phyloP scores from a whole-genome alignment of 2,113 vertebrate species.

The Pelmatolapia mariae region DNA sequence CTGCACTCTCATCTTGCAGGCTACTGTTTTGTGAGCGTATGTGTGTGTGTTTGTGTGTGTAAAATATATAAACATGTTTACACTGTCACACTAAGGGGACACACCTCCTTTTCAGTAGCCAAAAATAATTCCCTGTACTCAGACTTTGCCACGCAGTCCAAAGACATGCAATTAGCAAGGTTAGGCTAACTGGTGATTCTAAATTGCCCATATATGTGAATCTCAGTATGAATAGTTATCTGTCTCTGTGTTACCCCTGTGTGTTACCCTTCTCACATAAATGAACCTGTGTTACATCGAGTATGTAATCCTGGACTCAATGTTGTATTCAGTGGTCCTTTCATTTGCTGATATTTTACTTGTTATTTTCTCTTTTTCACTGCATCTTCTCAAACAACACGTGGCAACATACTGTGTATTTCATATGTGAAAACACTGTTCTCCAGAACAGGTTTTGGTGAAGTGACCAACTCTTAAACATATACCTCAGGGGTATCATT shows the following conservation, averaged over 20 bases:
- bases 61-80: neutral
- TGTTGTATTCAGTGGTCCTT: neutral
- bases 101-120: neutral
- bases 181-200: neutral
- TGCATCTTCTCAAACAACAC: neutral
- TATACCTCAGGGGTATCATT: neutral
- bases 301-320: neutral
- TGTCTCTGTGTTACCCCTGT: neutral
- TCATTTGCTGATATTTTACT: neutral
- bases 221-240: neutral
- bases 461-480: neutral
- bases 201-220: neutral
- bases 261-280: neutral
- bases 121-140: neutral
- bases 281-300: neutral
- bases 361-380: neutral
- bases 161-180: neutral
- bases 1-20: neutral
- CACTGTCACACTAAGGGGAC: neutral
- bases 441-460: neutral
- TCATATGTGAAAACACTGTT: neutral
- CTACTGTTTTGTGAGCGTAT: accelerated
- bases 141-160: neutral
- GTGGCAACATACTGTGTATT: neutral
- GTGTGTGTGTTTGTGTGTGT: neutral